Evolutionary conservation across 2,113 vertebrate genomes (phyloP).

Genomic region (Picathartes gymnocephalus): DNA sequence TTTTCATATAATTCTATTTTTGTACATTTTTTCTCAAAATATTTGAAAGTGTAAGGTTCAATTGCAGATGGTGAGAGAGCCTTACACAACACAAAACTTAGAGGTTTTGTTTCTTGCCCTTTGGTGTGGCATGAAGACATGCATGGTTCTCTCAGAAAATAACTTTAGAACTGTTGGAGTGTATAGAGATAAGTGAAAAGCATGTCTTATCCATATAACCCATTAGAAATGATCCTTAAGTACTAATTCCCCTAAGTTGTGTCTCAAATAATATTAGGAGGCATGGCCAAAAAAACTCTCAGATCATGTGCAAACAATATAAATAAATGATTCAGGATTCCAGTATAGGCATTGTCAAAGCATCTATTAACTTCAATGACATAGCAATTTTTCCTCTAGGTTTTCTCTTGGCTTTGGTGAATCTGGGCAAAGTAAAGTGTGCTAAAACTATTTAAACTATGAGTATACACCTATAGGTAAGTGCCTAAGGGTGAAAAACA

Average conservation of each 20-base stretch:
- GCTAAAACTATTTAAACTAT: background rate
- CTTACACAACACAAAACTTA: background rate
- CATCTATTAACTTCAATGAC: background rate
- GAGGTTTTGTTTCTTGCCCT: background rate
- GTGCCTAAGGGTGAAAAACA: background rate
- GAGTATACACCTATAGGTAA: background rate
- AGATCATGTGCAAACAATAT: accelerated
- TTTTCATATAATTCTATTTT: background rate
- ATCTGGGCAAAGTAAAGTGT: background rate
- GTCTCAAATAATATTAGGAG: background rate
- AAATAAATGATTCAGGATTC: background rate
- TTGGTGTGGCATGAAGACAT: background rate
- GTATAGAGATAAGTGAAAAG: background rate
- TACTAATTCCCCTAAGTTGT: background rate
- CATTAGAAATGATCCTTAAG: background rate
- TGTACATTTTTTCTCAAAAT: background rate
- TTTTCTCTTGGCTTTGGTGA: background rate
- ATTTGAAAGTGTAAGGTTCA: background rate
- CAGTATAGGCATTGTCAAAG: background rate
- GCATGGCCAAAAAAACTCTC: background rate
- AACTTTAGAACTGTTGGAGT: background rate
- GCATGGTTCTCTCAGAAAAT: background rate
- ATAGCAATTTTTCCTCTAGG: background rate
- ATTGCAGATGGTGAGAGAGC: background rate
- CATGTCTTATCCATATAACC: background rate